A percentile compares a stretch with the other conserved stretches of the same genome.
These are phyloP conservation scores for Dipodomys merriami DNA, from an alignment of 2,113 vertebrate genomes.

Conservation along the genomic window DNA sequence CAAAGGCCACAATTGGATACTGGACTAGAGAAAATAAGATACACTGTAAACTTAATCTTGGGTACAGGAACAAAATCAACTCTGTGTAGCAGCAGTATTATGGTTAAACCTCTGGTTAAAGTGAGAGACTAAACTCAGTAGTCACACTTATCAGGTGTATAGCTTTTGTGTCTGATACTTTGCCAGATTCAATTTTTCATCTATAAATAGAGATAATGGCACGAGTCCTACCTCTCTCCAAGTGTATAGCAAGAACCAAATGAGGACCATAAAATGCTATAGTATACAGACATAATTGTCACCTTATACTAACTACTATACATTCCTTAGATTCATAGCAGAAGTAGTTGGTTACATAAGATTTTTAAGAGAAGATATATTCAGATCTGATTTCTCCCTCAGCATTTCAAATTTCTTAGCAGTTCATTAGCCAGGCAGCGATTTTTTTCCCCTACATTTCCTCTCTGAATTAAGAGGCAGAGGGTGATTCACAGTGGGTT, in stretches of 20 bases:
- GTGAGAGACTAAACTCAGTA: neutral
- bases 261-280: neutral
- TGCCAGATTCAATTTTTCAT: neutral
- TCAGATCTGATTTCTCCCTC: neutral
- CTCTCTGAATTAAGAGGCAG: neutral
- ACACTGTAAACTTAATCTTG: neutral
- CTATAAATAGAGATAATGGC: neutral
- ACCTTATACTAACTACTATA: neutral
- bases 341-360: neutral
- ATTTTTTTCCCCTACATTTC: neutral
- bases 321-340: neutral
- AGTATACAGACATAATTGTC: neutral
- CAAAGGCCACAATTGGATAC: neutral
- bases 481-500: neutral
- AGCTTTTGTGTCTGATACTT: neutral
- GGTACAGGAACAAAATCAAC: neutral
- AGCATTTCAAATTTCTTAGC: slow-evolving; percentile 31
- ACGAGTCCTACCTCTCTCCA: neutral
- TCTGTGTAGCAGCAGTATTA: neutral
- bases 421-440: neutral
- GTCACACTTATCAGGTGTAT: fast-evolving
- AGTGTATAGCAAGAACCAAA: neutral
- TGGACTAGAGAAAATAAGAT: neutral
- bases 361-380: neutral
- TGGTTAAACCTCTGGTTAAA: neutral